These are phyloP conservation scores for Eulemur albifrons DNA, from an alignment of 2,797 vertebrate species.

Conservation along the genomic window DNA sequence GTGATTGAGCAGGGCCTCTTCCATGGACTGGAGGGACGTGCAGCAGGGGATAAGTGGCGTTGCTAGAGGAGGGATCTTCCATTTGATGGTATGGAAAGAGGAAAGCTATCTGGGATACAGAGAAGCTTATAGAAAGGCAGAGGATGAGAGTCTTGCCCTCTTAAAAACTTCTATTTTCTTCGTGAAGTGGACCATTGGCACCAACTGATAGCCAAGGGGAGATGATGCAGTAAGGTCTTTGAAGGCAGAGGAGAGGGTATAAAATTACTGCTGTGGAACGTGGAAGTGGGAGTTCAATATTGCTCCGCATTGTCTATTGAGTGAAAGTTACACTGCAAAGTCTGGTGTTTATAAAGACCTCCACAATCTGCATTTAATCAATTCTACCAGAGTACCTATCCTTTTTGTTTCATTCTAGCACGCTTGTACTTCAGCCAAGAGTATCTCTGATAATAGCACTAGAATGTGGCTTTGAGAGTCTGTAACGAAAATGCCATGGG, in stretches of 20 bases:
- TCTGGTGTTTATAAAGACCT: conserved; percentile 11
- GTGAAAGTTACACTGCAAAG: conserved; percentile 23
- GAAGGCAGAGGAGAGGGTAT: conserved; percentile 13
- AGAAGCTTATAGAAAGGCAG: not conserved
- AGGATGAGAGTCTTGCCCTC: not conserved
- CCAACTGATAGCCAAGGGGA: not conserved
- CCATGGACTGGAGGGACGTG: not conserved
- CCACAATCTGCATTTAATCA: not conserved
- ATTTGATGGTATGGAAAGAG: not conserved
- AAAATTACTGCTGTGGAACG: conserved; percentile 3
- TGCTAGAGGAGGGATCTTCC: not conserved
- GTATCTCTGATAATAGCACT: not conserved
- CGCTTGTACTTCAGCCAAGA: not conserved
- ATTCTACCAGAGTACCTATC: not conserved
- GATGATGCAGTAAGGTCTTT: conserved; percentile 4
- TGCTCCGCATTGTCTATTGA: conserved; percentile 18
- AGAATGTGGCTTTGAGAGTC: conserved; percentile 16
- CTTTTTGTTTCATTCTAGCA: conserved; percentile 19
- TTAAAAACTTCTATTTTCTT: conserved; percentile 50
- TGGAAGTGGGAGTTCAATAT: conserved; percentile 1
- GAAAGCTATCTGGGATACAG: not conserved
- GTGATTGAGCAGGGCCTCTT: not conserved
- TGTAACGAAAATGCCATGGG: not conserved
- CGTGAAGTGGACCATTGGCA: conserved; percentile 12
- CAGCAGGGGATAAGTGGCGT: not conserved